Percentiles rank a stretch among this genome's conserved stretches.
These are phyloP conservation scores for Notamacropus eugenii DNA, from an alignment of 2,797 vertebrate species.

Conservation along the genomic window DNA sequence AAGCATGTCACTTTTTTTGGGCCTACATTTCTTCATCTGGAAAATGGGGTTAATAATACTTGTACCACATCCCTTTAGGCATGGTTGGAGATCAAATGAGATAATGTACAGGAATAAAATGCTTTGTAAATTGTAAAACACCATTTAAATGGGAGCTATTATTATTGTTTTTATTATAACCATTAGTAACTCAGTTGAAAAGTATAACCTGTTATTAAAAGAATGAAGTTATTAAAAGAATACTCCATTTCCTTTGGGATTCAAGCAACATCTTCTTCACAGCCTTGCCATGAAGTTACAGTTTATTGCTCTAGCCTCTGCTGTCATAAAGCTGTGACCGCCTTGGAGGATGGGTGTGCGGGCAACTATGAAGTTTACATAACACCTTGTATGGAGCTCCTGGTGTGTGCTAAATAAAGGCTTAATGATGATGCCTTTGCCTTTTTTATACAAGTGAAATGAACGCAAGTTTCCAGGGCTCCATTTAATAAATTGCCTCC, in stretches of 20 bases:
- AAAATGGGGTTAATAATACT: conserved; percentile 1
- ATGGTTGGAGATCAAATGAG: background rate
- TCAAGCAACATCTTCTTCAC: background rate
- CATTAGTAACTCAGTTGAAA: background rate
- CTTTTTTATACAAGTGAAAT: conserved; percentile 52
- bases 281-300: background rate
- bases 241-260: background rate
- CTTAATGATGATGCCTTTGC: conserved; percentile 50
- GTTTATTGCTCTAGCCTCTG: background rate
- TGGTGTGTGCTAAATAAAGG: conserved; percentile 7
- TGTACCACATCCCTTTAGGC: background rate
- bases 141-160: background rate
- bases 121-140: conserved; percentile 5
- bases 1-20: background rate
- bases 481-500: conserved; percentile 61
- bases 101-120: background rate
- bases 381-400: conserved; percentile 30
- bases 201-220: conserved; percentile 2
- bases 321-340: background rate
- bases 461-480: conserved; percentile 48
- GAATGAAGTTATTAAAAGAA: background rate
- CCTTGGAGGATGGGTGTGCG: background rate
- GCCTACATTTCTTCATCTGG: background rate
- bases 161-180: background rate
- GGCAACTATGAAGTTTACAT: conserved; percentile 15